Percentiles rank a stretch among this genome's conserved stretches.
phyloP scores from a whole-genome alignment of 2,113 vertebrate species.

The human (Homo sapiens) region GRCh38 chr9:124530501-124531000 shows the following conservation, averaged over 20 bases:
- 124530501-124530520: constrained; percentile 85
- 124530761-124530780: background rate
- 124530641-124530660: constrained; percentile 25
- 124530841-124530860: background rate
- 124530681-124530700: constrained; percentile 27
- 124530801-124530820: background rate
- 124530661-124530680: constrained; percentile 39
- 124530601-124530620: constrained; percentile 70
- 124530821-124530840: background rate
- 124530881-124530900: background rate
- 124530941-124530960: background rate
- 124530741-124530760: background rate
- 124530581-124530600: constrained; percentile 79
- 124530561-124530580: constrained; percentile 75
- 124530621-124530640: constrained; percentile 73
- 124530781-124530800: background rate
- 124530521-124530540: constrained; percentile 80
- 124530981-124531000: background rate
- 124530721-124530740: background rate
- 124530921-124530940: constrained; percentile 7
- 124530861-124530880: background rate
- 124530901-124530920: background rate
- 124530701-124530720: constrained; percentile 11
- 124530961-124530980: background rate
- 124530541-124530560: constrained; percentile 82